Evolutionary conservation across 2,888 invertebrate genomes (phyloP).

Genomic region (Euplagia quadripunctaria): DNA sequence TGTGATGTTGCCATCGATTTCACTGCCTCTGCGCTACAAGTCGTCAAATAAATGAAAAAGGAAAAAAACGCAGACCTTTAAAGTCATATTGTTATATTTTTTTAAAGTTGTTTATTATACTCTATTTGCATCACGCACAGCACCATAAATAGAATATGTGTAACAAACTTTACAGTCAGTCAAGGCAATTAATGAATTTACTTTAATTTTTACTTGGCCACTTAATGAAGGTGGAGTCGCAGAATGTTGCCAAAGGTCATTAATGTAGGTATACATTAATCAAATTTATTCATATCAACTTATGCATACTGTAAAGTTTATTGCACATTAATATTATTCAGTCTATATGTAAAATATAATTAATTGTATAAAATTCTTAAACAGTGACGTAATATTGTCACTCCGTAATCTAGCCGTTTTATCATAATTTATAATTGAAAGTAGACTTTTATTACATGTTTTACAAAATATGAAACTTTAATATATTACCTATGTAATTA

Average conservation of each 20-base stretch:
- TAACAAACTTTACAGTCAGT: slow-evolving; percentile 15
- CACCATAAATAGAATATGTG: slow-evolving; percentile 33
- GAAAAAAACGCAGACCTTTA: slow-evolving; percentile 15
- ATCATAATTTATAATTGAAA: neutral
- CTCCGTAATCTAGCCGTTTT: neutral
- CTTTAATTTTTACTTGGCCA: neutral
- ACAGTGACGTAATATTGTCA: neutral
- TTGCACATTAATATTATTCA: neutral
- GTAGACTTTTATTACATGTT: neutral
- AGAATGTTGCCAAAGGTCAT: neutral
- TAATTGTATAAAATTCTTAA: slow-evolving; percentile 1
- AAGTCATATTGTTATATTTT: slow-evolving; percentile 33
- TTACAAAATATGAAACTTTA: neutral
- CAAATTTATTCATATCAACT: too few species aligned
- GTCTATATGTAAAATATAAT: neutral
- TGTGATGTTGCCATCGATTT: too few species aligned
- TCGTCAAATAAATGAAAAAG: neutral
- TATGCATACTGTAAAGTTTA: neutral
- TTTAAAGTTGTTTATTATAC: slow-evolving; percentile 31
- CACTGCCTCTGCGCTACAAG: too few species aligned
- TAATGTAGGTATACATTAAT: neutral
- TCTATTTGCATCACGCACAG: slow-evolving; percentile 33
- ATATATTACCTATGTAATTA: neutral
- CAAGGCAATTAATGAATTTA: neutral
- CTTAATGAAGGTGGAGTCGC: neutral